phyloP scores from a whole-genome alignment of 2,797 vertebrate genomes.

The Apogon hyalosoma region DNA sequence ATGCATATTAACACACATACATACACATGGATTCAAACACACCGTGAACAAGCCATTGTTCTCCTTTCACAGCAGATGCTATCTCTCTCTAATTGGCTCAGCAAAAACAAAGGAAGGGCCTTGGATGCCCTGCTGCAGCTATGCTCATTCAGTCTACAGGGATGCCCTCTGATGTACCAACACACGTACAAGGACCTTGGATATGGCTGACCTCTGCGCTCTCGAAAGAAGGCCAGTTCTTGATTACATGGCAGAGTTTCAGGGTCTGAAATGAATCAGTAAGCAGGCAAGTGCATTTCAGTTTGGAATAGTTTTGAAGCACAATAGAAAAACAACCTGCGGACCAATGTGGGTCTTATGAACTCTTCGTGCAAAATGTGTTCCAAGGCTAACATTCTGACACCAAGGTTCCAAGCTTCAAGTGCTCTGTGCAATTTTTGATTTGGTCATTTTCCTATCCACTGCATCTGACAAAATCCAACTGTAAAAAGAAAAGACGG shows the following conservation, averaged over 20 bases:
- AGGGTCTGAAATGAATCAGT: conserved; percentile 62
- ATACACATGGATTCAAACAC: conserved; percentile 52
- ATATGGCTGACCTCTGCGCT: conserved; percentile 67
- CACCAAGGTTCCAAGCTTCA: background rate
- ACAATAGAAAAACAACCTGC: conserved; percentile 34
- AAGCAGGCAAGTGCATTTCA: conserved; percentile 42
- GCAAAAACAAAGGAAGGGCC: conserved; percentile 83
- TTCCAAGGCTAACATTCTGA: conserved; percentile 25
- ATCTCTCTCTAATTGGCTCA: conserved; percentile 84
- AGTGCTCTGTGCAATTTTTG: conserved; percentile 2
- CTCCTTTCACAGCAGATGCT: conserved; percentile 81
- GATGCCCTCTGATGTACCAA: conserved; percentile 66
- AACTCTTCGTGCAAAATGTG: conserved; percentile 27
- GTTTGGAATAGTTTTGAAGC: conserved; percentile 41
- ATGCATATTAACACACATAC: conserved; percentile 36
- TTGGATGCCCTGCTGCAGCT: conserved; percentile 75
- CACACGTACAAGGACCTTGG: conserved; percentile 66
- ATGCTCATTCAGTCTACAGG: conserved; percentile 62
- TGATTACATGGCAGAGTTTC: conserved; percentile 73
- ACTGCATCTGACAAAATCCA: conserved; percentile 16
- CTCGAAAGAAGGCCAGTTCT: conserved; percentile 60
- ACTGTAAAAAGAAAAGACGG: background rate
- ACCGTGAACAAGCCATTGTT: conserved; percentile 80
- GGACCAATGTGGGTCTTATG: conserved; percentile 29
- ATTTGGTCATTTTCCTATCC: conserved; percentile 25